Conservation (phyloP, 2,888 invertebrate species). For the Junonia oenone region DNA sequence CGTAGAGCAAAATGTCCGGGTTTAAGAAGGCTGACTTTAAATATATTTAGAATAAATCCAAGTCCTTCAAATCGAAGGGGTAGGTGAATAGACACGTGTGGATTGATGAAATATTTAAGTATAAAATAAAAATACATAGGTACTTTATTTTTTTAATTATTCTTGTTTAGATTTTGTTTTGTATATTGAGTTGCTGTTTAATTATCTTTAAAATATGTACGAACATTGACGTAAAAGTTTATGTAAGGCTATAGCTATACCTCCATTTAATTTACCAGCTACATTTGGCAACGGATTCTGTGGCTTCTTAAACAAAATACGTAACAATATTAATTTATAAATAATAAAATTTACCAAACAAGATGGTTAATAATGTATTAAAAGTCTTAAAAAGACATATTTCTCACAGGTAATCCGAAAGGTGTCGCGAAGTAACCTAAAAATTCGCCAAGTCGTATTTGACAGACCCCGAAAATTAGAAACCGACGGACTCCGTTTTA, state of each 20-base stretch:
- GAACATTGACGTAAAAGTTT: too few relatives aligned
- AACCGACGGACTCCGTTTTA: conserved; percentile 46
- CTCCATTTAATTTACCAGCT: too few relatives aligned
- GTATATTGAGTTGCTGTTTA: too few relatives aligned
- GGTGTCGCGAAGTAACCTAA: conserved; percentile 18
- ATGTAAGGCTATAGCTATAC: too few relatives aligned
- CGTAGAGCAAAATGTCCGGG: conserved; percentile 26
- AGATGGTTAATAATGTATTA: not conserved
- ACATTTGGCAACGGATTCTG: too few relatives aligned
- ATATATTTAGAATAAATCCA: conserved; percentile 3
- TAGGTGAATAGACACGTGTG: not conserved
- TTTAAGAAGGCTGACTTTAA: conserved; percentile 2
- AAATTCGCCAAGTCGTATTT: conserved; percentile 21
- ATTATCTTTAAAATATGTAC: too few relatives aligned
- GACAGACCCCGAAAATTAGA: conserved; percentile 29
- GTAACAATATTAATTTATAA: too few relatives aligned
- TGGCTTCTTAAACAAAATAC: too few relatives aligned
- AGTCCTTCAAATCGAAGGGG: not conserved
- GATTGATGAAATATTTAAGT: not conserved
- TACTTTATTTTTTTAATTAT: too few relatives aligned
- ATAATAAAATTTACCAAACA: not conserved
- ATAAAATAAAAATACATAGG: too few relatives aligned
- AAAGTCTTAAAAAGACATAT: not conserved
- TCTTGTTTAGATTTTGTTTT: too few relatives aligned
- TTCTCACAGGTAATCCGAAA: conserved; percentile 5